phyloP scores from a whole-genome alignment of 2,888 invertebrate species.

The Meandrusa payeni region DNA sequence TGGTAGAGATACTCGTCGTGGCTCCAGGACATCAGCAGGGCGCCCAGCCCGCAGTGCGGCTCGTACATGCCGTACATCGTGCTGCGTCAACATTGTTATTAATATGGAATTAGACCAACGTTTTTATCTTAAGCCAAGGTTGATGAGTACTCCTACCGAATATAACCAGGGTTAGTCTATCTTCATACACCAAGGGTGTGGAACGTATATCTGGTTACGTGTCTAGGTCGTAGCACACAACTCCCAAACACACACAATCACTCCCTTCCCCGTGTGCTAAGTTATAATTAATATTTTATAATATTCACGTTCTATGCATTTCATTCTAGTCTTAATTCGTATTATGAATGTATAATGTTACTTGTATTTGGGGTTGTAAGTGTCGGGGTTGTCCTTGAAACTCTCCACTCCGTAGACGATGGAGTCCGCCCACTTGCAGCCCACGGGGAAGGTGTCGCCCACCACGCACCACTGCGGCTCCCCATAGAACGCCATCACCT shows the following conservation, averaged over 20 bases:
- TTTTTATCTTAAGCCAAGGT: too few species aligned
- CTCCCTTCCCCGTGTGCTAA: too few species aligned
- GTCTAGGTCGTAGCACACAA: too few species aligned
- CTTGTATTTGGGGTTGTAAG: slow-evolving; percentile 87
- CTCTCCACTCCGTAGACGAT: slow-evolving; percentile 91
- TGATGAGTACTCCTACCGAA: too few species aligned
- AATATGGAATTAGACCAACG: too few species aligned
- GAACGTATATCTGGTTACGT: too few species aligned
- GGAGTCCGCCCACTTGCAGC: slow-evolving; percentile 89
- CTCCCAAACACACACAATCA: too few species aligned
- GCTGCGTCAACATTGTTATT: slow-evolving; percentile 67
- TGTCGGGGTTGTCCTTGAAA: slow-evolving; percentile 90
- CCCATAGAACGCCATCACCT: slow-evolving; percentile 91
- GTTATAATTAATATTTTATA: too few species aligned
- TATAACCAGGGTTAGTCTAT: too few species aligned
- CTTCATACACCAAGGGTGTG: too few species aligned
- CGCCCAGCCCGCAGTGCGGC: slow-evolving; percentile 92
- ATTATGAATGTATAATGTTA: slow-evolving; percentile 49
- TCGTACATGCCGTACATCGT: slow-evolving; percentile 93
- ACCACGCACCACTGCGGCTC: slow-evolving; percentile 98
- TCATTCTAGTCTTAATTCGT: too few species aligned
- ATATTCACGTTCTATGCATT: too few species aligned
- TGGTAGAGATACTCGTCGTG: slow-evolving; percentile 97
- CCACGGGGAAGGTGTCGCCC: slow-evolving; percentile 98
- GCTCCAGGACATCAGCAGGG: slow-evolving; percentile 96